These are phyloP conservation scores for Rhaphigaster nebulosa DNA, from an alignment of 2,888 invertebrate species.

Conservation along the genomic window DNA sequence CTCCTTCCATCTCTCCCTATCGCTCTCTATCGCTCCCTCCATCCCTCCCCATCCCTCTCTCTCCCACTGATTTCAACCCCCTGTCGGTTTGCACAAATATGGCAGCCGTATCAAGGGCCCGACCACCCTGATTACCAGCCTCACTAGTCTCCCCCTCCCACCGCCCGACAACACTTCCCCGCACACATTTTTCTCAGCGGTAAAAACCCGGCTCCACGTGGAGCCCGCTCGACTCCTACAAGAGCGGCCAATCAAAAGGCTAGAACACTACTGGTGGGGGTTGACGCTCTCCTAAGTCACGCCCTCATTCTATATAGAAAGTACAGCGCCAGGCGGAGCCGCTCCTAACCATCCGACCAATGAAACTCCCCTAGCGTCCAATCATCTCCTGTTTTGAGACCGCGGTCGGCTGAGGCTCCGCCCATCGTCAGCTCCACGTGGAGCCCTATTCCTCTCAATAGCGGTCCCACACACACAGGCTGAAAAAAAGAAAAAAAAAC, in stretches of 20 bases:
- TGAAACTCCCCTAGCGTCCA: constrained; percentile 60
- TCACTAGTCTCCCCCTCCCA: constrained; percentile 67
- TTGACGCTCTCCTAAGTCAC: constrained; percentile 60
- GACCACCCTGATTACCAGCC: constrained; percentile 66
- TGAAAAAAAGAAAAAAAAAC: constrained; percentile 33
- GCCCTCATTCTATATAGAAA: constrained; percentile 21
- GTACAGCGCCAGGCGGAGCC: not conserved
- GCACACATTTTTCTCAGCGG: constrained; percentile 64
- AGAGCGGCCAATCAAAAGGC: constrained; percentile 60
- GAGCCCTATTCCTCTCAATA: constrained; percentile 58
- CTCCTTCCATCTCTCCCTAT: constrained; percentile 71
- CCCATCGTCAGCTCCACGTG: constrained; percentile 61
- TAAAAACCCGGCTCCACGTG: constrained; percentile 65
- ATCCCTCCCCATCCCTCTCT: constrained; percentile 71
- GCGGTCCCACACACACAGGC: constrained; percentile 10
- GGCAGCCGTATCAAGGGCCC: constrained; percentile 67
- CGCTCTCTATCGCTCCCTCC: constrained; percentile 69
- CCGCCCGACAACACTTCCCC: constrained; percentile 65
- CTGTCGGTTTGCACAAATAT: constrained; percentile 69
- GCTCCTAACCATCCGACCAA: constrained; percentile 61
- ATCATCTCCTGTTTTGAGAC: constrained; percentile 60
- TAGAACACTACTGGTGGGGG: constrained; percentile 56
- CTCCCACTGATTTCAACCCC: constrained; percentile 71
- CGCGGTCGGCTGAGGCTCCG: constrained; percentile 60
- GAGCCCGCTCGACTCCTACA: constrained; percentile 59